phyloP scores from a whole-genome alignment of 2,113 vertebrate species.

The Cynocephalus volans region DNA sequence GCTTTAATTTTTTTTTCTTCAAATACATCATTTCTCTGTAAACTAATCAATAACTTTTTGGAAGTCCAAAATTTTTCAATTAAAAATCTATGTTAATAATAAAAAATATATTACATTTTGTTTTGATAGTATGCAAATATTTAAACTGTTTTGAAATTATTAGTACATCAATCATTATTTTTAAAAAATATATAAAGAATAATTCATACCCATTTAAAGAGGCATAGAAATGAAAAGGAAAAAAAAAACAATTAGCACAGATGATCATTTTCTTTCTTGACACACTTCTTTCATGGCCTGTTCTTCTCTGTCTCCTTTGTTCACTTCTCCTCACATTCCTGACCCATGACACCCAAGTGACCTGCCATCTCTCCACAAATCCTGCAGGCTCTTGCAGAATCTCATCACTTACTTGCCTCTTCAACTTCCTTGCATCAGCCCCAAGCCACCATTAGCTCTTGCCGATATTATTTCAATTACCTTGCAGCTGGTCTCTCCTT shows the following conservation, averaged over 20 bases:
- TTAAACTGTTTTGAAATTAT: background rate
- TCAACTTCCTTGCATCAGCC: background rate
- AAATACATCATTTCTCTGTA: background rate
- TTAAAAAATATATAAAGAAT: background rate
- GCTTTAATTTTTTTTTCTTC: background rate
- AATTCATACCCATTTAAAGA: background rate
- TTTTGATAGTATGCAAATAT: background rate
- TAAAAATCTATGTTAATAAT: background rate
- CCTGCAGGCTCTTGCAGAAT: background rate
- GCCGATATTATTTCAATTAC: fast-evolving
- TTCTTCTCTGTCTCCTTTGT: background rate
- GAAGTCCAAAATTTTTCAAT: background rate
- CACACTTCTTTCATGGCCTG: background rate
- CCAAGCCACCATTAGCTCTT: background rate
- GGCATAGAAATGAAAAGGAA: background rate
- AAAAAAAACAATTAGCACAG: background rate
- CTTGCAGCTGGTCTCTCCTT: background rate
- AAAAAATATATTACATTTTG: background rate
- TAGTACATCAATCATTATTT: background rate
- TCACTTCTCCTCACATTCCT: background rate
- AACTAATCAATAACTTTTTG: background rate
- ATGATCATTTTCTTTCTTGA: background rate
- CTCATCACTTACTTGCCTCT: background rate
- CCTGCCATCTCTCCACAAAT: background rate
- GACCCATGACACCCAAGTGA: background rate